These are phyloP conservation scores for Dicyrtoma fusca DNA, from an alignment of 2,888 invertebrate species.

Conservation along the genomic window DNA sequence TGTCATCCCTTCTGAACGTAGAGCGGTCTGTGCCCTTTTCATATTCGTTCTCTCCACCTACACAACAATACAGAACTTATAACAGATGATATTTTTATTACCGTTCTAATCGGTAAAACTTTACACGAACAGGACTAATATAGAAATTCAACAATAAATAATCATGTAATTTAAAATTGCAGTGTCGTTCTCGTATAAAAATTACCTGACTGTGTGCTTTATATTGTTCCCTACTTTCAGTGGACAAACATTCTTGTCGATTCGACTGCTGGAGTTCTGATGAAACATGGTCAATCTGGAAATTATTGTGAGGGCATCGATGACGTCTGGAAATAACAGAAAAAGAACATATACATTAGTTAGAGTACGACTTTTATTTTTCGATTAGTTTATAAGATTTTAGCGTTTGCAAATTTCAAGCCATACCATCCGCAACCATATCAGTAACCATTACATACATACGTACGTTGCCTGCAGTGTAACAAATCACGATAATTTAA, in stretches of 20 bases:
- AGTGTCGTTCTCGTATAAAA: too few relatives aligned
- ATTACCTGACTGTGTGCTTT: constrained; percentile 47
- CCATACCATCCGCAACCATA: too few relatives aligned
- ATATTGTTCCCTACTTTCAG: constrained; percentile 54
- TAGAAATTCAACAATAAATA: too few relatives aligned
- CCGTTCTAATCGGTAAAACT: too few relatives aligned
- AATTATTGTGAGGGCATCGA: constrained; percentile 72
- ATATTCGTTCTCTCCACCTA: constrained; percentile 58
- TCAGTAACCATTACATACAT: too few relatives aligned
- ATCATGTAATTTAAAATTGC: too few relatives aligned
- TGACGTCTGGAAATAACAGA: constrained; percentile 70
- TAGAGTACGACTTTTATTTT: too few relatives aligned
- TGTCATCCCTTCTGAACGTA: constrained; percentile 48
- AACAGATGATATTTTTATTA: constrained; percentile 1
- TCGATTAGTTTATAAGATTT: too few relatives aligned
- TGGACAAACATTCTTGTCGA: constrained; percentile 31
- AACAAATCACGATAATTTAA: too few relatives aligned
- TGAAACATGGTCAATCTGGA: constrained; percentile 51
- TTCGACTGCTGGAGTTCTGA: constrained; percentile 40
- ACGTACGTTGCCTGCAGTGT: too few relatives aligned
- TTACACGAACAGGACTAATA: too few relatives aligned
- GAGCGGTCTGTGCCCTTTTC: constrained; percentile 58
- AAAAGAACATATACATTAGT: neutral
- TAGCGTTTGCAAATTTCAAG: too few relatives aligned
- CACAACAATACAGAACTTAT: constrained; percentile 23